A percentile compares a stretch with the other conserved stretches of the same genome.
Conservation (phyloP, 2,797 vertebrate species). For the Geotrypetes seraphini region DNA sequence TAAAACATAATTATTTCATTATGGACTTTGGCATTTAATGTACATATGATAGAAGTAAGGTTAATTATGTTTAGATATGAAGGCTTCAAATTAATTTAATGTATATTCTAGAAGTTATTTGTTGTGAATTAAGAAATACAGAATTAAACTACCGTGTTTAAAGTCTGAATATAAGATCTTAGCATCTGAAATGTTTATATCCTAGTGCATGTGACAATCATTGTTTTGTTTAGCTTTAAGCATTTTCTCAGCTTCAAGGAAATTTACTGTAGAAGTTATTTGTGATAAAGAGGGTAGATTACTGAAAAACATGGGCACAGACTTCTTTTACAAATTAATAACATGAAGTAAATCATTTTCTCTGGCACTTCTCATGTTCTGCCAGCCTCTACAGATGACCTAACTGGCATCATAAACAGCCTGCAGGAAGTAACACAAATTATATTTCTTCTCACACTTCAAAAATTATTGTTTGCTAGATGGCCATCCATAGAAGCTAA, state of each 20-base stretch:
- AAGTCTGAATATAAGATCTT: too few relatives aligned
- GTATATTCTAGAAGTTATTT: too few relatives aligned
- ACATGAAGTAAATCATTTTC: constrained; percentile 28
- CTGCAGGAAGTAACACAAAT: constrained; percentile 20
- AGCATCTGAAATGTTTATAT: too few relatives aligned
- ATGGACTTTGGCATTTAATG: background rate
- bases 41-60: background rate
- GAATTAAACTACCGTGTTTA: too few relatives aligned
- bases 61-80: too few relatives aligned
- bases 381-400: constrained; percentile 35
- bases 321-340: constrained; percentile 18
- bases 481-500: constrained; percentile 8
- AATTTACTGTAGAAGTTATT: constrained; percentile 11
- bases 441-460: constrained; percentile 23
- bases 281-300: constrained; percentile 14
- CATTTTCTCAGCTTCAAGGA: background rate
- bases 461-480: constrained; percentile 9
- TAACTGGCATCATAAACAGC: constrained; percentile 27
- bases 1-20: background rate
- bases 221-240: background rate
- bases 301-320: constrained; percentile 3
- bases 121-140: too few relatives aligned
- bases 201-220: background rate
- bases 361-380: constrained; percentile 19
- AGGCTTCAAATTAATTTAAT: too few relatives aligned